Evolutionary conservation across 2,797 vertebrate species (phyloP).

Genomic region (Sphaeramia orbicularis): DNA sequence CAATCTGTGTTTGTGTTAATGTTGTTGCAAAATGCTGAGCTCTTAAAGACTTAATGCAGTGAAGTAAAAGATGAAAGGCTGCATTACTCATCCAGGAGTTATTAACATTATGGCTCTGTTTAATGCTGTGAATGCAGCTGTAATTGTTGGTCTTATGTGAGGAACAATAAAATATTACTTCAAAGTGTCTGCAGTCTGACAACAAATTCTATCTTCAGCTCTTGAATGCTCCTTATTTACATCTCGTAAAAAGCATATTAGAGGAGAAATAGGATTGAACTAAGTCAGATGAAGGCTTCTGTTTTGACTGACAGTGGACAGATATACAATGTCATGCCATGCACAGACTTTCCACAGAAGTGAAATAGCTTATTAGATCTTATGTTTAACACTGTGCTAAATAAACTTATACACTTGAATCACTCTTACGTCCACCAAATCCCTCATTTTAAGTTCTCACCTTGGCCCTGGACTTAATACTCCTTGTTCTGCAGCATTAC

Average conservation of each 20-base stretch:
- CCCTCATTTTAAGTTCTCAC: conserved; percentile 37
- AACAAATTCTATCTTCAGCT: not conserved
- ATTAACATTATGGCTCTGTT: conserved; percentile 1
- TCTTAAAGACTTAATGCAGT: conserved; percentile 30
- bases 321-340: too few species aligned
- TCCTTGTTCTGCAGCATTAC: conserved; percentile 42
- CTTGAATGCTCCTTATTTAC: not conserved
- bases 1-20: conserved; percentile 52
- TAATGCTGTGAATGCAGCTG: not conserved
- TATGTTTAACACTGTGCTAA: not conserved
- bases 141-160: conserved; percentile 5
- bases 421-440: not conserved
- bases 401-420: not conserved
- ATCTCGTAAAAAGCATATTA: not conserved
- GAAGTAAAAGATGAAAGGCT: conserved; percentile 31
- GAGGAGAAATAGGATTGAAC: too few species aligned
- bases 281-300: too few species aligned
- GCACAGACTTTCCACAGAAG: too few species aligned
- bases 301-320: too few species aligned
- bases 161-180: not conserved
- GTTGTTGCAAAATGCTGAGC: conserved; percentile 2
- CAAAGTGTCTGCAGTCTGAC: not conserved
- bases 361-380: too few species aligned
- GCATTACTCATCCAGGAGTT: conserved; percentile 28
- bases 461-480: conserved; percentile 62